phyloP scores from a whole-genome alignment of 2,888 invertebrate species.

The Pyrocoelia pectoralis region DNA sequence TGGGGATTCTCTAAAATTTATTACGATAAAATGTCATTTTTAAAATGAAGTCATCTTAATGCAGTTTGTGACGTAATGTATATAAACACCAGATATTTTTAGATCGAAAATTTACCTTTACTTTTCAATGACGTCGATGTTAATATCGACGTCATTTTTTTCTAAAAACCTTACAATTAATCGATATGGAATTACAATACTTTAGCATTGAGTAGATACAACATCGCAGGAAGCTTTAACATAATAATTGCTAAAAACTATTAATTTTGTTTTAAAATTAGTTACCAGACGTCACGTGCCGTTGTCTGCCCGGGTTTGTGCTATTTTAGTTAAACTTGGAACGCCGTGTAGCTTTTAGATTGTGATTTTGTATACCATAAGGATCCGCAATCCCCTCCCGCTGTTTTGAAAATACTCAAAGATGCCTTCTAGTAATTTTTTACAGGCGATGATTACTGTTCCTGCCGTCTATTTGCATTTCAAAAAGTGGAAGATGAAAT shows the following conservation, averaged over 20 bases:
- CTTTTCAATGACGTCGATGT: too few species aligned
- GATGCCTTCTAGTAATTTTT: neutral
- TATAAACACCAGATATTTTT: conserved; percentile 13
- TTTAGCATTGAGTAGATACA: neutral
- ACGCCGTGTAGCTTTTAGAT: conserved; percentile 23
- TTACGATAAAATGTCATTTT: conserved; percentile 14
- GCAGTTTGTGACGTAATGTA: conserved; percentile 22
- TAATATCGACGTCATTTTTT: too few species aligned
- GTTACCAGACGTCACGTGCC: conserved; percentile 32
- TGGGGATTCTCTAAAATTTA: conserved; percentile 17
- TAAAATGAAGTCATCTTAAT: conserved; percentile 17
- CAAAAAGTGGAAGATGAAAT: neutral
- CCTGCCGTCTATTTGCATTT: neutral
- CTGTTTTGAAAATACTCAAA: conserved; percentile 5
- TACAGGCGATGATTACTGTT: neutral
- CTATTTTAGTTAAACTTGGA: conserved; percentile 29
- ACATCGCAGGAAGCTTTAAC: neutral
- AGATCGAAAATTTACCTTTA: neutral
- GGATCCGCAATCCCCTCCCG: neutral
- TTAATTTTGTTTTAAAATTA: conserved; percentile 33
- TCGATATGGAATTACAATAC: too few species aligned
- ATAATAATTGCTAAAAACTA: conserved; percentile 23
- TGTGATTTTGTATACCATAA: conserved; percentile 17
- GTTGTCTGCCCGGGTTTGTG: conserved; percentile 32
- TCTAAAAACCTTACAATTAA: too few species aligned